Evolutionary conservation across 1,140 invertebrate genomes (phyloP).

Genomic region (Triops cancriformis): DNA sequence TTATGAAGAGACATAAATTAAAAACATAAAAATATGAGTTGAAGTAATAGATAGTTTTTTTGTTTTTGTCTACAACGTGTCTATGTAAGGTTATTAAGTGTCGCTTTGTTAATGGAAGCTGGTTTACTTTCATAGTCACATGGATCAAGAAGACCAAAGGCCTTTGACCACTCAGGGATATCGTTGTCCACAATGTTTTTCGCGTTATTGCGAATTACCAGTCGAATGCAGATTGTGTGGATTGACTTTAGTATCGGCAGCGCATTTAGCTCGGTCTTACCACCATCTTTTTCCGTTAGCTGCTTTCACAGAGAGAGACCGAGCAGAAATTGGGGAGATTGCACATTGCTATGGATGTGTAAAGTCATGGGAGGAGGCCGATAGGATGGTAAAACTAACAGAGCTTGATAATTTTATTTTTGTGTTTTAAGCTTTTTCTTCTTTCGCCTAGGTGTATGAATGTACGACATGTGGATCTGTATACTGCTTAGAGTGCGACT

Average conservation of each 20-base stretch:
- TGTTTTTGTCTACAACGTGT: too few relatives aligned
- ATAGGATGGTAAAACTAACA: conserved; percentile 21
- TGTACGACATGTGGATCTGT: conserved; percentile 68
- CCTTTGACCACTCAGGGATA: conserved; percentile 67
- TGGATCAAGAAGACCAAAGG: conserved; percentile 51
- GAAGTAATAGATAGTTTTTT: too few relatives aligned
- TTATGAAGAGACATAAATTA: too few relatives aligned
- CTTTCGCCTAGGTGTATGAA: conserved; percentile 56
- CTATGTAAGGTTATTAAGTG: conserved; percentile 7
- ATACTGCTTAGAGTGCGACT: conserved; percentile 91
- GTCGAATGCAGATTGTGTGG: conserved; percentile 93
- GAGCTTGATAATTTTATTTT: conserved; percentile 7
- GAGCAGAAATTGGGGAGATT: neutral
- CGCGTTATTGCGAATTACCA: conserved; percentile 95
- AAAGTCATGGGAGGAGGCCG: conserved; percentile 15
- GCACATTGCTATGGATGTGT: conserved; percentile 19
- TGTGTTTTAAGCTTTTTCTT: conserved; percentile 21
- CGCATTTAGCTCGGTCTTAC: conserved; percentile 92
- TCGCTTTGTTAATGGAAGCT: conserved; percentile 28
- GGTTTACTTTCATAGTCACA: conserved; percentile 53
- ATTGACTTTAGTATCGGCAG: conserved; percentile 91
- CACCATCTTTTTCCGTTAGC: conserved; percentile 92
- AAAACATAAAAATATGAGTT: too few relatives aligned
- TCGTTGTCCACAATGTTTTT: conserved; percentile 90
- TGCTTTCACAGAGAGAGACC: conserved; percentile 60